Percentiles rank a stretch among this genome's conserved stretches.
Conservation (phyloP, 2,888 invertebrate genomes). For the Brachyptera putata region DNA sequence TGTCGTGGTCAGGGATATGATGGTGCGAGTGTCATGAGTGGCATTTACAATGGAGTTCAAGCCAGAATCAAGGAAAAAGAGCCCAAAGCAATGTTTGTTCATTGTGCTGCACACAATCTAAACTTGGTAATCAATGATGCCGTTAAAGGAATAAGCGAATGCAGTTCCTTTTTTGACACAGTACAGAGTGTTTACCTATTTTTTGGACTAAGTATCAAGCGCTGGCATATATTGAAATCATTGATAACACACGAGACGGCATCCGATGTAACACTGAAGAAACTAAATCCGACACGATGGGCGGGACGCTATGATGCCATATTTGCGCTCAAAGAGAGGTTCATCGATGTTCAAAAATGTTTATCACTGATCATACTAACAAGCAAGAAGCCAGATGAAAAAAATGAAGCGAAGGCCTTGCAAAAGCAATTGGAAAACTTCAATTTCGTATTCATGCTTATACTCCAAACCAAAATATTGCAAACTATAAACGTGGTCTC, state of each 20-base stretch:
- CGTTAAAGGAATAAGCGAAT: neutral
- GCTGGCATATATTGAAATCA: conserved; percentile 17
- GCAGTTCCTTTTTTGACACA: conserved; percentile 1
- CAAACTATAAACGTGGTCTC: too few relatives aligned
- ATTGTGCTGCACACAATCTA: conserved; percentile 25
- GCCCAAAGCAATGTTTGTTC: conserved; percentile 28
- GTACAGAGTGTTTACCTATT: conserved; percentile 7
- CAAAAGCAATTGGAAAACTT: too few relatives aligned
- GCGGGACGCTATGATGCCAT: neutral
- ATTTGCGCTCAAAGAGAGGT: too few relatives aligned
- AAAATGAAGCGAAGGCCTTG: too few relatives aligned
- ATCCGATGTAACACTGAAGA: too few relatives aligned
- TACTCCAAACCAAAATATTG: too few relatives aligned
- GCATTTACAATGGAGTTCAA: conserved; percentile 33
- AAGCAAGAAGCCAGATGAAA: too few relatives aligned
- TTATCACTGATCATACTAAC: too few relatives aligned
- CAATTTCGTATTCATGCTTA: too few relatives aligned
- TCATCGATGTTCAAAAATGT: too few relatives aligned
- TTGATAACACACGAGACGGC: too few relatives aligned
- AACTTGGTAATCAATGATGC: conserved; percentile 28
- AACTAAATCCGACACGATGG: conserved; percentile 1
- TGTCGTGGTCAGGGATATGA: conserved; percentile 35
- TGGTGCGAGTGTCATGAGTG: conserved; percentile 34
- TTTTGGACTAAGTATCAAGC: conserved; percentile 19
- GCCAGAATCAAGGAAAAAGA: conserved; percentile 19